Evolutionary conservation across 1,140 invertebrate species (phyloP), one percentile per base, ranked within the genome.

Genomic region (Philotrypesis tridentata): DNA sequence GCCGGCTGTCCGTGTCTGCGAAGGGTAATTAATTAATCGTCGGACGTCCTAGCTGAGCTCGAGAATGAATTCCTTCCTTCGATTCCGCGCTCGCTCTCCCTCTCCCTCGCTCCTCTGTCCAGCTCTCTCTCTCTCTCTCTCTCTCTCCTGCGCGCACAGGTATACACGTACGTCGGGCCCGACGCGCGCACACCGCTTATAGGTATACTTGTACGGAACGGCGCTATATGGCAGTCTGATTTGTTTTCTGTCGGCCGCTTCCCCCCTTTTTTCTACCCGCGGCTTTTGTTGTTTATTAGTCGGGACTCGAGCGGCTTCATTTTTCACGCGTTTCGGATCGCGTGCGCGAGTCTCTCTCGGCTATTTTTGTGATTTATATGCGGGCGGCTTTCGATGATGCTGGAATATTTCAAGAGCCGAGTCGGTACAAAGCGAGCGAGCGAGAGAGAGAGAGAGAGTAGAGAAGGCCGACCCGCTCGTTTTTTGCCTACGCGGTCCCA

Each of bases 21-120:
- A 68, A 76, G 68, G 84, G 65, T 82, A 84, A 84, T 84, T 86
- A 87, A 87, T 87, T 87, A 87, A 87, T 87, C 86, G 82, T 84
- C 79, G 81, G 40, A 86, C 68, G 70, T 73, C 79, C 79, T 67
- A 61, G 74, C 63, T 21, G 63, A 40, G 60, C 48, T 70, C 68
- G 60, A 80, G 78, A 80, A 80, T 80, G 78, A 60, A 80, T 80
- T 80, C 40, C 72, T 75, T 81, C 73, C 73, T 76, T 76, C 63
- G 72, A 74, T 75, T 68, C 40, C 27, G 21, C 40, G 71, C 27
- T 37, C 40, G 21, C 78, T 68, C 27, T 63, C 17, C 9, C 21
- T 48, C 31, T 33, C 23, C 1, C 31, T 63, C 60, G 29, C 21
- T 55, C 4, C 14, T 3, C 14, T 60, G n/a, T n/a, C n/a, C n/a